Percentiles rank a stretch among this genome's conserved stretches.
Evolutionary conservation across 2,113 vertebrate genomes (phyloP).

Genomic region (Ctenomys sociabilis): DNA sequence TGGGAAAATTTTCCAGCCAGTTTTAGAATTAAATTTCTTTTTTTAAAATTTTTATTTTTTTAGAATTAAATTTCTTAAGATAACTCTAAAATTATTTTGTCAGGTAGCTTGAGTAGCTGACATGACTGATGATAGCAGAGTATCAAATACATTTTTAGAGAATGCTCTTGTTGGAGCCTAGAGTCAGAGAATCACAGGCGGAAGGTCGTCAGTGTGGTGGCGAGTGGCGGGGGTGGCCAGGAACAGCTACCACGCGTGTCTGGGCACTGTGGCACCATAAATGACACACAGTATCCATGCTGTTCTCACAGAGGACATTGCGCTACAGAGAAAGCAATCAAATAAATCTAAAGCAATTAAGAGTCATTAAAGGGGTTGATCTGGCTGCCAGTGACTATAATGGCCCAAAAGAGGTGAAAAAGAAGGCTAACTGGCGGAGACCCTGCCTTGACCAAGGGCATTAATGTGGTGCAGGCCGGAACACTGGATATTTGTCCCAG

Average conservation of each 20-base stretch:
- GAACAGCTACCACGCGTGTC: background rate
- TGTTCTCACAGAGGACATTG: background rate
- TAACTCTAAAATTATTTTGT: constrained; percentile 26
- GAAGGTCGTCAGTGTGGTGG: background rate
- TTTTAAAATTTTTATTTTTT: background rate
- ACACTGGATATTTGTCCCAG: background rate
- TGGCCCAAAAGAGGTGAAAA: background rate
- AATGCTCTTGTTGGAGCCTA: background rate
- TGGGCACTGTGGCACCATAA: background rate
- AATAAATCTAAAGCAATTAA: constrained; percentile 8
- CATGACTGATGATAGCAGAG: background rate
- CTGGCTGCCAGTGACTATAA: background rate
- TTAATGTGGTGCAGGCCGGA: background rate
- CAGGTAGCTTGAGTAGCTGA: background rate
- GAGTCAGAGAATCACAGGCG: background rate
- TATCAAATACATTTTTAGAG: background rate
- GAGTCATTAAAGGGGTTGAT: background rate
- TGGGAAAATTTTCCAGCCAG: constrained; percentile 4
- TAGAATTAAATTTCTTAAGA: constrained; percentile 47
- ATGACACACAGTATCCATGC: background rate
- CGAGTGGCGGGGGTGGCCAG: background rate
- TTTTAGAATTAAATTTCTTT: constrained; percentile 50
- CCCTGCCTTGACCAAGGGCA: background rate
- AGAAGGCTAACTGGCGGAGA: background rate
- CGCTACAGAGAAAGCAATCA: background rate